Conservation (phyloP, 2,113 vertebrate species). For the Spea multiplicata region DNA sequence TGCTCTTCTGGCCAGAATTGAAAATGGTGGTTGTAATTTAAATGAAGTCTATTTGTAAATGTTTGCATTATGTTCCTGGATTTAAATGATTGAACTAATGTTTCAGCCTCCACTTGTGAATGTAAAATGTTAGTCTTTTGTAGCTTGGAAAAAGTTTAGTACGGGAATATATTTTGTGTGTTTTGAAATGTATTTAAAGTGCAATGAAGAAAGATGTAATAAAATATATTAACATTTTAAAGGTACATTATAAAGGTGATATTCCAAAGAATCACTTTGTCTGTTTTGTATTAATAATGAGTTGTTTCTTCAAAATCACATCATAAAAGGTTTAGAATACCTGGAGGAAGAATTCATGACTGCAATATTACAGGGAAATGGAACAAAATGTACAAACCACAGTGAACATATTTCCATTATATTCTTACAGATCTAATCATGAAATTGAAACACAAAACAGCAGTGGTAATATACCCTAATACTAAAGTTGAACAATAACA, state of each 20-base stretch:
- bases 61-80: constrained; percentile 54
- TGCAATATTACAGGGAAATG: neutral
- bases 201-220: constrained; percentile 66
- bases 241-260: constrained; percentile 68
- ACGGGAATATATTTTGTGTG: constrained; percentile 79
- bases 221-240: constrained; percentile 68
- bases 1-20: constrained; percentile 43
- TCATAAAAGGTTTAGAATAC: neutral
- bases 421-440: too few species aligned
- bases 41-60: constrained; percentile 52
- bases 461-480: too few species aligned
- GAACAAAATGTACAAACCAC: neutral
- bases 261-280: constrained; percentile 45
- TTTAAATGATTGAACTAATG: constrained; percentile 59
- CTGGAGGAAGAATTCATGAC: neutral
- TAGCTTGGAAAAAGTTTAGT: constrained; percentile 70
- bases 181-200: constrained; percentile 76
- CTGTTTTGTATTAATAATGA: constrained; percentile 11
- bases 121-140: constrained; percentile 80
- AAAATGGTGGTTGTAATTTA: constrained; percentile 50
- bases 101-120: constrained; percentile 71
- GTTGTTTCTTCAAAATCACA: neutral
- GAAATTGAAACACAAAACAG: too few species aligned
- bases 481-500: too few species aligned
- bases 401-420: too few species aligned